A percentile compares a stretch with the other conserved stretches of the same genome.
phyloP scores from a whole-genome alignment of 1,140 invertebrate genomes.

The Caenorhabditis brenneri region DNA sequence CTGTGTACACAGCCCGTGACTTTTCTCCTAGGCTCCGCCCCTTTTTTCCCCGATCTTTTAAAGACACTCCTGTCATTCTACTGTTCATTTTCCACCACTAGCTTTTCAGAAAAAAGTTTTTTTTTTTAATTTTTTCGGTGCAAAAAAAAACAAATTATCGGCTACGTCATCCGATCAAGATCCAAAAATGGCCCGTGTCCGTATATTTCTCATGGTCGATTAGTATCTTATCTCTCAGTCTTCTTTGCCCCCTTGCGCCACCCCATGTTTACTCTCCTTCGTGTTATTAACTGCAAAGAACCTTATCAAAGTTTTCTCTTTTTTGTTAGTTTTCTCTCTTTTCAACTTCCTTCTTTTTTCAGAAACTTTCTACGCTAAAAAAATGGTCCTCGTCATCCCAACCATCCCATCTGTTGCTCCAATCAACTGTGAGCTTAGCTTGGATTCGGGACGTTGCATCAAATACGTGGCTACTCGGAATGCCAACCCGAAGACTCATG shows the following conservation, averaged over 20 bases:
- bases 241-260: too few relatives aligned
- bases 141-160: background rate
- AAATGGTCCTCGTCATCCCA: constrained; percentile 24
- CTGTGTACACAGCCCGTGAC: background rate
- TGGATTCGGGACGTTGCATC: constrained; percentile 61
- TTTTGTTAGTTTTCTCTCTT: background rate
- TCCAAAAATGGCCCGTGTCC: background rate
- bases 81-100: too few relatives aligned
- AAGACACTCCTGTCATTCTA: too few relatives aligned
- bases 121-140: background rate
- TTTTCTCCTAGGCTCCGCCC: background rate
- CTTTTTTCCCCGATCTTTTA: background rate
- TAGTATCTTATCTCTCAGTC: background rate
- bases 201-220: background rate
- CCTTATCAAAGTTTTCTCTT: background rate
- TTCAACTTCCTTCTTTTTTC: too few relatives aligned
- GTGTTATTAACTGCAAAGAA: background rate
- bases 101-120: too few relatives aligned
- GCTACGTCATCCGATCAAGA: constrained; percentile 9
- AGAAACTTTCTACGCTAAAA: background rate
- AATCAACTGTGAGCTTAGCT: constrained; percentile 58
- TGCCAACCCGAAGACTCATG: constrained; percentile 46
- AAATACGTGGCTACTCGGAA: constrained; percentile 62
- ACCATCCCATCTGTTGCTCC: constrained; percentile 24
- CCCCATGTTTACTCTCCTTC: background rate